Evolutionary conservation across 2,113 vertebrate species (phyloP).

Genomic region (Pituophis catenifer): DNA sequence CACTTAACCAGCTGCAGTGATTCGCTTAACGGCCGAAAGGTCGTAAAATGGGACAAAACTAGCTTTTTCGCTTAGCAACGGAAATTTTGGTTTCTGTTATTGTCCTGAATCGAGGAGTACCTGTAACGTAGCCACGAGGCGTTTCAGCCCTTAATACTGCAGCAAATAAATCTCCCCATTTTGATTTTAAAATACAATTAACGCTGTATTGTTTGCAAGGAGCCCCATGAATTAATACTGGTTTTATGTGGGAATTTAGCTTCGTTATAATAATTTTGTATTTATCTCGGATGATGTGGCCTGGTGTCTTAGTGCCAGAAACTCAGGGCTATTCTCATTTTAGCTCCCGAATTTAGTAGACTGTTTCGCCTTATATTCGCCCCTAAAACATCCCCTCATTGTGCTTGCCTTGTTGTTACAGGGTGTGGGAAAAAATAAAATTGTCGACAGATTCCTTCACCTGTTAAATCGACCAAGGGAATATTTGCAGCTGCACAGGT

Average conservation of each 20-base stretch:
- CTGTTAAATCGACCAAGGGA: slow-evolving; percentile 94
- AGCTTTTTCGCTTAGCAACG: too few species aligned
- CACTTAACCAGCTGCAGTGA: too few species aligned
- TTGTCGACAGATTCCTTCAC: slow-evolving; percentile 94
- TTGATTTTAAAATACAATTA: background rate
- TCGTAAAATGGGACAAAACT: too few species aligned
- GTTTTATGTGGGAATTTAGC: background rate
- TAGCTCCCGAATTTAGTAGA: background rate
- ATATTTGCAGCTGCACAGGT: slow-evolving; percentile 97
- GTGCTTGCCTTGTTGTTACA: slow-evolving; percentile 57
- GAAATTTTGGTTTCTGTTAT: too few species aligned
- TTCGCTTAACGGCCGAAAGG: background rate
- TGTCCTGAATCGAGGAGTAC: background rate
- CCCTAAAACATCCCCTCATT: background rate
- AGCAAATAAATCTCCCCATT: background rate
- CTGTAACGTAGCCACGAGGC: background rate
- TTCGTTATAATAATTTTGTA: background rate
- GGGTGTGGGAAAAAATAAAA: slow-evolving; percentile 98
- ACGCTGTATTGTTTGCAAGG: background rate
- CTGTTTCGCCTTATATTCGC: background rate
- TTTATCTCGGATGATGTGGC: background rate
- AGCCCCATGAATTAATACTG: background rate
- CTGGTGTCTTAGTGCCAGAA: background rate
- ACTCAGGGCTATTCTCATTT: background rate
- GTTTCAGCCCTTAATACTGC: background rate